Conservation (phyloP, 1,140 invertebrate genomes). For the Drosophila prosaltans region DNA sequence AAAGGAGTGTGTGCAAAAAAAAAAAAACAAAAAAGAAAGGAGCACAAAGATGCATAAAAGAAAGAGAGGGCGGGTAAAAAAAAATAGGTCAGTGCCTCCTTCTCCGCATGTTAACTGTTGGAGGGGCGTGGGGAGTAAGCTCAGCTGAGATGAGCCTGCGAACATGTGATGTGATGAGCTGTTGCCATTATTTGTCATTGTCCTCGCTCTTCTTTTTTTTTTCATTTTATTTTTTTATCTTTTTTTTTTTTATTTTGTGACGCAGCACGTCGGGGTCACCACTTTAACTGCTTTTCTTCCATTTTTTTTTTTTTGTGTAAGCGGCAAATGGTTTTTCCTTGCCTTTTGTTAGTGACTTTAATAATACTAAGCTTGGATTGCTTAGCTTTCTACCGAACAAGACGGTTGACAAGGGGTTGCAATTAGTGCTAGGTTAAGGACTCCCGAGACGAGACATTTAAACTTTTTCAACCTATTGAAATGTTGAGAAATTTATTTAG, state of each 20-base stretch:
- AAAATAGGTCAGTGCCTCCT: slow-evolving; percentile 11
- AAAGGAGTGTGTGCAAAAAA: neutral
- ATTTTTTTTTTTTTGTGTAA: neutral
- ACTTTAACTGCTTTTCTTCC: slow-evolving; percentile 3
- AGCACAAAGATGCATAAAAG: neutral
- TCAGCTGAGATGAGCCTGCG: slow-evolving; percentile 11
- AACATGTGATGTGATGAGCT: slow-evolving; percentile 11
- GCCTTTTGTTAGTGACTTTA: neutral
- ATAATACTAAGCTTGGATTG: neutral
- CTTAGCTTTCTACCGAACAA: neutral
- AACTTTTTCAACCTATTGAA: neutral
- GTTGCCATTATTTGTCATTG: slow-evolving; percentile 13
- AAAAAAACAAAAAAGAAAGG: neutral
- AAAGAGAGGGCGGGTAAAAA: neutral
- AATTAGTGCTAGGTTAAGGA: neutral
- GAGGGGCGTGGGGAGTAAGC: neutral
- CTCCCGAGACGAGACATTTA: neutral
- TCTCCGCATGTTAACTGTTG: neutral
- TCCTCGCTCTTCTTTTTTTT: neutral
- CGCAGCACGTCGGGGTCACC: slow-evolving; percentile 8
- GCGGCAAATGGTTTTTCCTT: neutral
- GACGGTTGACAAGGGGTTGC: neutral
- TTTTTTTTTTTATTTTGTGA: neutral
- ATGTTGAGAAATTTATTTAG: neutral
- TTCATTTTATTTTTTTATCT: neutral